A percentile compares a stretch with the other conserved stretches of the same genome.
These are phyloP conservation scores for Cyprinodon variegatus DNA, from an alignment of 2,113 vertebrate genomes.

Conservation along the genomic window DNA sequence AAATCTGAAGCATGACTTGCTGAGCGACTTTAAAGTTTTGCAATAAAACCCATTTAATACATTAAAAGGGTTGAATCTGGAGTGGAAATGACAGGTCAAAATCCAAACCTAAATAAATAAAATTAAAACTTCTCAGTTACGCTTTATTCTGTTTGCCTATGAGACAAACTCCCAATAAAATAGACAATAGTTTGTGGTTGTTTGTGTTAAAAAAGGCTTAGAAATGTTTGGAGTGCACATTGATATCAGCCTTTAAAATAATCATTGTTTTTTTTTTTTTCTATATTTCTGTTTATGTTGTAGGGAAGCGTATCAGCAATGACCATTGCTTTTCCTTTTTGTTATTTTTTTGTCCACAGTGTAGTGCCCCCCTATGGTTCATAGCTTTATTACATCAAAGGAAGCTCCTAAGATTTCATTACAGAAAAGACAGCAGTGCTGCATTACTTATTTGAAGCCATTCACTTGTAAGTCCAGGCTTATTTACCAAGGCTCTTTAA, in stretches of 20 bases:
- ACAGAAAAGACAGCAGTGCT: not conserved
- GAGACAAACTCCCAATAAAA: not conserved
- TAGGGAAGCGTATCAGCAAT: slow-evolving; percentile 12
- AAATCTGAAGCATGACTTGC: too few species aligned
- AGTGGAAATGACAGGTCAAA: not conserved
- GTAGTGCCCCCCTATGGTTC: slow-evolving; percentile 75
- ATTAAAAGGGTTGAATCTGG: not conserved
- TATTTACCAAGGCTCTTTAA: slow-evolving; percentile 9
- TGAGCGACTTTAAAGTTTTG: too few species aligned
- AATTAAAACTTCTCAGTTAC: not conserved
- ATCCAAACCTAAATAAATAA: not conserved
- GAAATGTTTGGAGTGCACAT: not conserved
- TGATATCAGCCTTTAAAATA: slow-evolving; percentile 21
- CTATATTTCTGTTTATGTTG: slow-evolving; percentile 2
- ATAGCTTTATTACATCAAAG: slow-evolving; percentile 15
- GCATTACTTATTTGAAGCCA: slow-evolving; percentile 22
- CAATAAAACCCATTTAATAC: too few species aligned
- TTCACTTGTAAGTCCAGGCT: slow-evolving; percentile 14
- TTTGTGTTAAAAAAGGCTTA: not conserved
- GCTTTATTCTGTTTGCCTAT: too few species aligned
- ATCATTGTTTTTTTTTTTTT: not conserved
- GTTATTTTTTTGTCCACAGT: slow-evolving; percentile 57
- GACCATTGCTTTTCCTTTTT: not conserved
- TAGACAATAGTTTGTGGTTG: not conserved
- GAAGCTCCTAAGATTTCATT: slow-evolving; percentile 1